phyloP scores from a whole-genome alignment of 2,888 invertebrate species.

The Ischnura elegans region DNA sequence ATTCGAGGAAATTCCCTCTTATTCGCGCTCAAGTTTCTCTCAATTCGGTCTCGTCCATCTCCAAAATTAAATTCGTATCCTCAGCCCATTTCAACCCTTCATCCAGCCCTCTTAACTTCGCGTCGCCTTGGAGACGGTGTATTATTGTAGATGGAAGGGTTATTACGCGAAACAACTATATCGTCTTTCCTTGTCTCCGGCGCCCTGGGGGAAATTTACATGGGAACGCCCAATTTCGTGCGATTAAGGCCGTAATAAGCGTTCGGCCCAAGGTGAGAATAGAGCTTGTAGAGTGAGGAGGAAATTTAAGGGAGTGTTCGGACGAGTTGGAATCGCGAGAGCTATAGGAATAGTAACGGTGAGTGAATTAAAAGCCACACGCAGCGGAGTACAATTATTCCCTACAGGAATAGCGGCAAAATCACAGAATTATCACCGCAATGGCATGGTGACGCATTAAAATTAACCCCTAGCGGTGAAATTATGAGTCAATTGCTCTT shows the following conservation, averaged over 20 bases:
- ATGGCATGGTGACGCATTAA: too few relatives aligned
- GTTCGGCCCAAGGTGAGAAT: not conserved
- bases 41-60: not conserved
- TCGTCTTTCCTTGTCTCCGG: not conserved
- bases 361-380: not conserved
- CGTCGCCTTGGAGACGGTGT: not conserved
- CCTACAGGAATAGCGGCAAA: not conserved
- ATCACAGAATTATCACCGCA: too few relatives aligned
- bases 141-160: not conserved
- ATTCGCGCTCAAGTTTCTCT: not conserved
- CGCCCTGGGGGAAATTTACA: not conserved
- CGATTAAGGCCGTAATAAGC: not conserved
- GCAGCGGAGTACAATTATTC: not conserved
- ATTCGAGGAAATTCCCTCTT: not conserved
- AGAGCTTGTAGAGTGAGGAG: not conserved
- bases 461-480: too few relatives aligned
- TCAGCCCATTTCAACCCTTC: not conserved
- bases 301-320: too few relatives aligned
- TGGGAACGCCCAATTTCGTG: not conserved
- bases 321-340: not conserved
- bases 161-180: slow-evolving; percentile 11
- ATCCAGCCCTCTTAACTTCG: not conserved
- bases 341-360: not conserved
- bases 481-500: too few relatives aligned
- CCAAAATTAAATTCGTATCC: not conserved